phyloP scores from a whole-genome alignment of 2,113 vertebrate genomes.

The Mesoclemmys tuberculata region DNA sequence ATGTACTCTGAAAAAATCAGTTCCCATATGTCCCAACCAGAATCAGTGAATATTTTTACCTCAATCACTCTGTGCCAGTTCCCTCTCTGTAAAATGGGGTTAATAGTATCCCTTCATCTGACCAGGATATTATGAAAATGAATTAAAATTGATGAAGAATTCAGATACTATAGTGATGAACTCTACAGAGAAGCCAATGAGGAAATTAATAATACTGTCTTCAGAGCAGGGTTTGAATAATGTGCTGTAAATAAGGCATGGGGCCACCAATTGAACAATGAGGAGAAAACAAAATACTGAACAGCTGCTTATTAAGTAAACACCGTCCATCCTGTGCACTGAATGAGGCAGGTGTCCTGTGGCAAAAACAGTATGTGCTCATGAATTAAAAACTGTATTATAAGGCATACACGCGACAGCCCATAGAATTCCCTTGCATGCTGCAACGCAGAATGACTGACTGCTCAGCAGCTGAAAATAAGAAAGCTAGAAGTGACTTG shows the following conservation, averaged over 20 bases:
- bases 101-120: background rate
- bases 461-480: background rate
- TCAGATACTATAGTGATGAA: background rate
- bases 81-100: background rate
- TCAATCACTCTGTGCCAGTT: background rate
- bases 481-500: background rate
- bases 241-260: background rate
- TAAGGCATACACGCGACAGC: background rate
- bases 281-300: background rate
- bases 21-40: background rate
- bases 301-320: background rate
- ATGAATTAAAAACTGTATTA: background rate
- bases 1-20: background rate
- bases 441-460: background rate
- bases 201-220: background rate
- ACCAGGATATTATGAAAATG: background rate
- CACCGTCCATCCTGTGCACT: background rate
- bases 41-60: background rate
- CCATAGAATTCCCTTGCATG: background rate
- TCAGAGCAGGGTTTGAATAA: background rate
- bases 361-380: background rate
- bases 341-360: background rate
- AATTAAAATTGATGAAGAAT: background rate
- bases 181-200: background rate
- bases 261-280: background rate